Evolutionary conservation across 2,113 vertebrate genomes (phyloP).

Genomic region (Gallinago paraguaiae): DNA sequence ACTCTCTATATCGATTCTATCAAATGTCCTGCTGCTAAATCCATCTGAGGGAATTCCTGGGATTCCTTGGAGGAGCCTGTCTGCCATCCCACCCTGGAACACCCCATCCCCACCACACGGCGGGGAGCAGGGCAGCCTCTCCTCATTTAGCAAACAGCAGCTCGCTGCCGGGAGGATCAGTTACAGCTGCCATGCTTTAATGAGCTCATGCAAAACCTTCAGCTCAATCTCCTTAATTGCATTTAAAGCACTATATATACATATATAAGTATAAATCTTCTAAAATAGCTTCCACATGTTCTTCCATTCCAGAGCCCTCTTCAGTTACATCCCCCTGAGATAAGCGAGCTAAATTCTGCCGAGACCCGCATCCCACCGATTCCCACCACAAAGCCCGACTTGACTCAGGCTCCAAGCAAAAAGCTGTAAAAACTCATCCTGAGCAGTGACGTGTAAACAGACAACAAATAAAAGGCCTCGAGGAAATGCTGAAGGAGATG

Average conservation of each 20-base stretch:
- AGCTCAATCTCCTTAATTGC: background rate
- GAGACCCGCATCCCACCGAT: fast-evolving
- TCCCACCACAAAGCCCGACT: background rate
- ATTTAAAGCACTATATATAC: background rate
- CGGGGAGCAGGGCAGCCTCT: background rate
- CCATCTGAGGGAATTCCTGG: background rate
- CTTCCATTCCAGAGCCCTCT: background rate
- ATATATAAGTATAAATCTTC: background rate
- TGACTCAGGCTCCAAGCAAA: background rate
- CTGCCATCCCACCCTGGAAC: background rate
- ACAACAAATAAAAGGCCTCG: background rate
- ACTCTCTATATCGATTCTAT: background rate
- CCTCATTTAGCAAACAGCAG: background rate
- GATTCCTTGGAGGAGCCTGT: background rate
- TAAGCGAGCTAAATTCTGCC: background rate
- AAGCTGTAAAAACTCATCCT: background rate
- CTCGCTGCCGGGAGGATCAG: background rate
- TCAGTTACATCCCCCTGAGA: background rate
- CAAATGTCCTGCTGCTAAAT: background rate
- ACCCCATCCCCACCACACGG: background rate
- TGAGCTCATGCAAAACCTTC: background rate
- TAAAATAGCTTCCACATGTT: background rate
- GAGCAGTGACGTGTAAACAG: background rate
- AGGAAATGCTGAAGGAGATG: background rate
- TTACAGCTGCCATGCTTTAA: background rate